Evolutionary conservation across 2,888 invertebrate genomes (phyloP), one percentile per base, ranked within the genome.

Genomic region (Copidosoma aretas): DNA sequence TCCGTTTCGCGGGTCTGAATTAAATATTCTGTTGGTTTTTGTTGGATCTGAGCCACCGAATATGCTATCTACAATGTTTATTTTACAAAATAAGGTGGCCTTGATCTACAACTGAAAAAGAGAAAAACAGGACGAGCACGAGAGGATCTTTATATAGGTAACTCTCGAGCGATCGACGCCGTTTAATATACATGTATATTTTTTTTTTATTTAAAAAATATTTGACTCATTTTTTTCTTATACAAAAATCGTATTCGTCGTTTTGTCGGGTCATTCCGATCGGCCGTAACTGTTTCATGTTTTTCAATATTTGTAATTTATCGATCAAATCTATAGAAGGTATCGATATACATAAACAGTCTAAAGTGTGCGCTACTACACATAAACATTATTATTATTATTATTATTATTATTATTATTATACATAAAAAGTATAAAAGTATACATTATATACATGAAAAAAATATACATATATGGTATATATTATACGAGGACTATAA

Each of bases 241-340:
- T 8, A 32, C 8, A 32, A 32, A 8, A 32, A 51, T 52, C 19
- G 49, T 49, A 19, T n/a, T 46, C 12, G 43, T 14, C 32, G 56
- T 15, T 15, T 43, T 53, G 41, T 51, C 61, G 65, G n/a, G 32
- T 56, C 56, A 46, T 68, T 52, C 49, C 32, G 15, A 1, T 46
- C 53, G 59, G 39, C 65, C 57, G 57, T 80, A 77, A 81, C 82
- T 82, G 83, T 83, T 83, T 82, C 82, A 82, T 83, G 83, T 83
- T 83, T 83, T 82, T 82, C 82, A 83, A 82, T 83, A 83, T 83
- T 82, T 83, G 82, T 83, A 83, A 82, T 82, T 83, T 82, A 82
- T 82, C 82, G 81, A 81, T 82, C 80, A 80, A 81, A 82, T 80
- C 32, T 81, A 82, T 83, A 82, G 74, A 82, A 78, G 76, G 77